Conservation (phyloP, 1,140 invertebrate species). For the Aporrectodea caliginosa region DNA sequence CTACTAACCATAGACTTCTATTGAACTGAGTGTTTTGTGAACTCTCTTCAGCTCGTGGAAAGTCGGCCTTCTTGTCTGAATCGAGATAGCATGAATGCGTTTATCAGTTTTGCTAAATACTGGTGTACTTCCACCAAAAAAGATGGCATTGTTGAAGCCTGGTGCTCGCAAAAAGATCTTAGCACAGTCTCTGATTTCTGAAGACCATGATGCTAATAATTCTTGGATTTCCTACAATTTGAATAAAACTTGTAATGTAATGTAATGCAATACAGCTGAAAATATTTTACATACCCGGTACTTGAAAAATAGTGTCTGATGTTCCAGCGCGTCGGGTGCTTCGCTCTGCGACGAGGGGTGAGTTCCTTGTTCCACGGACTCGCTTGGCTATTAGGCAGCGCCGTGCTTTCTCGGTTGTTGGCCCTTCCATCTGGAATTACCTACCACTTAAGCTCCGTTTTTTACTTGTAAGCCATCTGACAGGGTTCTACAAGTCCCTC, state of each 20-base stretch:
- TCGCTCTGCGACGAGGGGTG: too few relatives aligned
- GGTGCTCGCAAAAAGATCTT: constrained; percentile 76
- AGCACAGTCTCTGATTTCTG: constrained; percentile 66
- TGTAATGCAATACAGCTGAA: too few relatives aligned
- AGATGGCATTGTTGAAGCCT: constrained; percentile 65
- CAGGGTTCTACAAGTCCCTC: too few relatives aligned
- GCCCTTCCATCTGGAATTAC: too few relatives aligned
- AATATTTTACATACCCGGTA: too few relatives aligned
- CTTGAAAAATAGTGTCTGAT: too few relatives aligned
- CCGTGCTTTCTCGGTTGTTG: too few relatives aligned
- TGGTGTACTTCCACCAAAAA: constrained; percentile 73
- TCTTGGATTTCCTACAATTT: constrained; percentile 73
- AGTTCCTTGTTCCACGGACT: too few relatives aligned
- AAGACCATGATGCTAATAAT: constrained; percentile 67
- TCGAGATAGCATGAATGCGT: constrained; percentile 71
- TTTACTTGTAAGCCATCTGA: too few relatives aligned
- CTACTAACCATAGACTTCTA: constrained; percentile 67
- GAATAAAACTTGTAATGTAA: constrained; percentile 11
- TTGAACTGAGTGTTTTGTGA: constrained; percentile 66
- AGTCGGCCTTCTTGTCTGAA: constrained; percentile 75
- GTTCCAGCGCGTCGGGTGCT: too few relatives aligned
- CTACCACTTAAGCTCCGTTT: too few relatives aligned
- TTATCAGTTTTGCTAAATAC: constrained; percentile 64
- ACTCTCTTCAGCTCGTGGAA: constrained; percentile 76
- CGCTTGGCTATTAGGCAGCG: too few relatives aligned